A percentile compares a stretch with the other conserved stretches of the same genome.
These are phyloP conservation scores for Oceanodroma tethys DNA, from an alignment of 2,113 vertebrate genomes.

Conservation along the genomic window DNA sequence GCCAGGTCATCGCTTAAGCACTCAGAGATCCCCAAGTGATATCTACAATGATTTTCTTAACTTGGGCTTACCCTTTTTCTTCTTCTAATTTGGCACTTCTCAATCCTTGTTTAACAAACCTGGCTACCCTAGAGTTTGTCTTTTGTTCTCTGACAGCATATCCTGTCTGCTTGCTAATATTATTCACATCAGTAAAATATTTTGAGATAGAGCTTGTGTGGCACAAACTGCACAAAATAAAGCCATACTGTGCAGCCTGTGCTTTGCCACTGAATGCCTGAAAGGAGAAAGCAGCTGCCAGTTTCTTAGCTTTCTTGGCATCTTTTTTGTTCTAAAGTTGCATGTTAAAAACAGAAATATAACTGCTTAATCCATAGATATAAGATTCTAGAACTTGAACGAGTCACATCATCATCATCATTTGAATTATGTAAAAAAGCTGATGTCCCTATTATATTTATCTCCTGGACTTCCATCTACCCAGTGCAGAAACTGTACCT, in stretches of 20 bases:
- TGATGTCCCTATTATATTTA: neutral
- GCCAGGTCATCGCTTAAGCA: neutral
- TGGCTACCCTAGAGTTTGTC: neutral
- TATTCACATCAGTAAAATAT: conserved; percentile 1
- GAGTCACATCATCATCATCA: neutral
- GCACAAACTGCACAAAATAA: neutral
- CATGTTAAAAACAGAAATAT: neutral
- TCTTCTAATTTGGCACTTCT: neutral
- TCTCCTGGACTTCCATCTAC: neutral
- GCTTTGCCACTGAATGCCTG: neutral
- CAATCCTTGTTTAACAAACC: neutral
- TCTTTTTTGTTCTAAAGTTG: neutral
- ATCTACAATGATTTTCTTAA: neutral
- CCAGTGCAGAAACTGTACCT: neutral
- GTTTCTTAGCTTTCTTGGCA: neutral
- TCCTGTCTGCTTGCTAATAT: neutral
- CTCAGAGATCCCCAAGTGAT: neutral
- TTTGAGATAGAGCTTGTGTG: neutral
- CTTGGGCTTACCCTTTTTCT: neutral
- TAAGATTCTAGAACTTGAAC: neutral
- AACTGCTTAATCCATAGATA: neutral
- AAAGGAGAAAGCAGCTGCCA: neutral
- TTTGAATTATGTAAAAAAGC: neutral
- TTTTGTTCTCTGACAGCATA: neutral
- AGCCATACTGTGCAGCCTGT: neutral